Evolutionary conservation across 1,140 invertebrate genomes (phyloP).

Genomic region (Euglossa dilemma): DNA sequence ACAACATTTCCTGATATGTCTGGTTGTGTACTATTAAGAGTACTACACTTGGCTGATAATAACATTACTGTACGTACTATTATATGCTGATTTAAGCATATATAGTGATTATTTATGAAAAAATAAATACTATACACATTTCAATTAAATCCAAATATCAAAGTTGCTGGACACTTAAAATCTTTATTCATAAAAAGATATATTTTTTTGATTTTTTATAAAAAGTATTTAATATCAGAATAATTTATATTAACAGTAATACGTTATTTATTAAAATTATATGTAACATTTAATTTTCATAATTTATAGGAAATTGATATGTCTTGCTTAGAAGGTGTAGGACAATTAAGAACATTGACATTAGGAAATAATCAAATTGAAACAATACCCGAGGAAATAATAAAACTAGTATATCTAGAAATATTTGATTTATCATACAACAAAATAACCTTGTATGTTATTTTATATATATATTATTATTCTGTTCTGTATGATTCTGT

Average conservation of each 20-base stretch:
- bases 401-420: slow-evolving; percentile 88
- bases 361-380: slow-evolving; percentile 89
- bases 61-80: slow-evolving; percentile 85
- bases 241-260: background rate
- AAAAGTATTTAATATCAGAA: background rate
- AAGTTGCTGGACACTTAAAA: background rate
- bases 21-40: slow-evolving; percentile 87
- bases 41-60: slow-evolving; percentile 92
- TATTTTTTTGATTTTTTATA: background rate
- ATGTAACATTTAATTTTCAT: slow-evolving; percentile 10
- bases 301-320: slow-evolving; percentile 85
- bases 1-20: slow-evolving; percentile 86
- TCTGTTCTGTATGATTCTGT: background rate
- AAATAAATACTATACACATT: slow-evolving; percentile 2
- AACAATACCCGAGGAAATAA: slow-evolving; percentile 90
- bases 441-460: slow-evolving; percentile 86
- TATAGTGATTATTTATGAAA: background rate
- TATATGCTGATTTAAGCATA: background rate
- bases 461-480: slow-evolving; percentile 25
- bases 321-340: slow-evolving; percentile 86
- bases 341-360: slow-evolving; percentile 89
- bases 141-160: background rate
- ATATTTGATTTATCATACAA: slow-evolving; percentile 93
- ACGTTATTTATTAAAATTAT: background rate
- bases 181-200: background rate